Conservation (phyloP, 2,888 invertebrate genomes). For the Melanostoma mellinum region DNA sequence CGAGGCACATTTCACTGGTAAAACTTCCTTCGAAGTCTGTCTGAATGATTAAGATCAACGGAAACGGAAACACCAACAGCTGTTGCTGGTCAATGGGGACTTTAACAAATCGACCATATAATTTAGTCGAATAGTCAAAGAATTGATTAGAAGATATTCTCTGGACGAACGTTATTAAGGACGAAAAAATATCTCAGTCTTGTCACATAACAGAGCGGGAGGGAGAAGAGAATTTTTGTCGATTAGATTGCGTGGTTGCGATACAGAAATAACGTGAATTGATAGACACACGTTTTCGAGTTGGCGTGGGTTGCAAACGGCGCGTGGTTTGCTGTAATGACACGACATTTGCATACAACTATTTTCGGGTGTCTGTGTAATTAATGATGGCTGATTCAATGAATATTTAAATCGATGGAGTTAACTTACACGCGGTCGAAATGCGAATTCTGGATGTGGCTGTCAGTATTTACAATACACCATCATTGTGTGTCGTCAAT, state of each 20-base stretch:
- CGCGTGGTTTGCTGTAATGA: neutral
- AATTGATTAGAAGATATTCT: conserved; percentile 46
- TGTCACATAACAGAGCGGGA: neutral
- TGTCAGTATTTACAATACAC: no score
- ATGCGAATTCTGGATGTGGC: no score
- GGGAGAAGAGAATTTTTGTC: neutral
- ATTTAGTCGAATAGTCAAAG: conserved; percentile 27
- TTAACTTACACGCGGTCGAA: no score
- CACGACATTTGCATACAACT: conserved; percentile 17
- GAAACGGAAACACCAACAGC: neutral
- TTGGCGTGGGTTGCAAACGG: no score
- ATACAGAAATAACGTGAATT: conserved; percentile 21
- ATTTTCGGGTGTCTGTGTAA: neutral
- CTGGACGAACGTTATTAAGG: conserved; percentile 13
- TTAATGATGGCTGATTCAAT: no score
- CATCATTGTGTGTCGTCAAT: no score
- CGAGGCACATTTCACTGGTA: no score
- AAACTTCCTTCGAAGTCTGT: conserved; percentile 16
- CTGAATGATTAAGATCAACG: conserved; percentile 5
- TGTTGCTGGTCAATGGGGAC: conserved; percentile 3
- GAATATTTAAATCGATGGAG: no score
- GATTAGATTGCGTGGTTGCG: conserved; percentile 8
- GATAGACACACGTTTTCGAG: conserved; percentile 9
- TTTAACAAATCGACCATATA: conserved; percentile 50
- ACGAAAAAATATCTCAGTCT: conserved; percentile 7